phyloP scores from a whole-genome alignment of 2,797 vertebrate species.

The Eulemur coronatus region DNA sequence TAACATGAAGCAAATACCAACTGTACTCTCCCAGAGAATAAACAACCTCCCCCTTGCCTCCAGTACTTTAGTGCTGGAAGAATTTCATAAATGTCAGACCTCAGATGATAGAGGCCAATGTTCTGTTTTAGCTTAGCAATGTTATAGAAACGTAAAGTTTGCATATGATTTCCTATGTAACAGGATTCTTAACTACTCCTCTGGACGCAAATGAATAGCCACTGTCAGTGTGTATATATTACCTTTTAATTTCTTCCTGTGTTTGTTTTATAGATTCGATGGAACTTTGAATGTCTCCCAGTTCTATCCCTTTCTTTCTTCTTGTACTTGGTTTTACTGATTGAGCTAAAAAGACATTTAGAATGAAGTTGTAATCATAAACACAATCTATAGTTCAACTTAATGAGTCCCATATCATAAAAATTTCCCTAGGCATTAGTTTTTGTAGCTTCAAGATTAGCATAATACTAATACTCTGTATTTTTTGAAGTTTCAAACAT shows the following conservation, averaged over 20 bases:
- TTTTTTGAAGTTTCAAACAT: constrained; percentile 30
- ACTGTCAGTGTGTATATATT: constrained; percentile 43
- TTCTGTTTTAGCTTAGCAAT: constrained; percentile 8
- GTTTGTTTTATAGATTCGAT: constrained; percentile 96
- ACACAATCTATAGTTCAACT: constrained; percentile 29
- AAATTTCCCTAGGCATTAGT: constrained; percentile 42
- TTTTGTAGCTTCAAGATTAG: constrained; percentile 45
- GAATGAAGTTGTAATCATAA: constrained; percentile 41
- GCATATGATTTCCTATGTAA: background rate
- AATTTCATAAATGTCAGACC: constrained; percentile 11
- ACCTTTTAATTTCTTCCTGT: constrained; percentile 98
- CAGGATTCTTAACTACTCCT: constrained; percentile 21
- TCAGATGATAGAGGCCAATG: background rate
- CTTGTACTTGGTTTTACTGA: constrained; percentile 92
- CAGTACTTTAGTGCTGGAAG: background rate
- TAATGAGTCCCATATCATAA: constrained; percentile 17
- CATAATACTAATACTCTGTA: background rate
- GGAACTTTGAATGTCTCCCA: constrained; percentile 96
- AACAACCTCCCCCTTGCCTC: background rate
- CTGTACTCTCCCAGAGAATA: background rate
- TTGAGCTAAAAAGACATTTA: constrained; percentile 88
- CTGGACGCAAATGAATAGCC: background rate
- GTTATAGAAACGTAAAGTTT: constrained; percentile 38
- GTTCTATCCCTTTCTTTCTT: constrained; percentile 94
- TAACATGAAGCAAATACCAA: background rate